phyloP scores from a whole-genome alignment of 2,113 vertebrate species.

The Mustela nigripes region DNA sequence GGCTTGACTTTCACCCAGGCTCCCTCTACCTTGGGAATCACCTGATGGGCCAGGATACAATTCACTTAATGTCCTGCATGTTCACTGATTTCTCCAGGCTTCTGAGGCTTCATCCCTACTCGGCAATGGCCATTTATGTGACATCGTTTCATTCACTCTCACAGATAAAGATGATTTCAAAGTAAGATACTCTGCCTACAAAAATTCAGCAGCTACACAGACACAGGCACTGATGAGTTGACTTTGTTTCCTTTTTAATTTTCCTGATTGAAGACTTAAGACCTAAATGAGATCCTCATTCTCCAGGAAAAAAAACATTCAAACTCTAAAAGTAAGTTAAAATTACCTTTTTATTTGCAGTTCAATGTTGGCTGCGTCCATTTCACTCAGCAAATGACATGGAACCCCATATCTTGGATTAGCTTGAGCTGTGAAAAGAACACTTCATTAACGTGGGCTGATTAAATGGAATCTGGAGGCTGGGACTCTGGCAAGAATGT shows the following conservation, averaged over 20 bases:
- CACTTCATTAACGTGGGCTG: constrained; percentile 49
- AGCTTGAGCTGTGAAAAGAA: constrained; percentile 90
- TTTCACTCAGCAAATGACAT: constrained; percentile 91
- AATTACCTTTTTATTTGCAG: constrained; percentile 92
- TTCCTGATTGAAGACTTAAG: background rate
- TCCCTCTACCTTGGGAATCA: background rate
- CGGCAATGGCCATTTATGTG: background rate
- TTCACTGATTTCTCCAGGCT: background rate
- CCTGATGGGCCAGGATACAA: background rate
- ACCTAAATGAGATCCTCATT: background rate
- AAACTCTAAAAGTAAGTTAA: background rate
- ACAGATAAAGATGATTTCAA: background rate
- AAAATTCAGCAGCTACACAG: background rate
- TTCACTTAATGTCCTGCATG: background rate
- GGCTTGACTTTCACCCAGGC: background rate
- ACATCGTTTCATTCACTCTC: background rate
- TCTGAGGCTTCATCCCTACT: background rate
- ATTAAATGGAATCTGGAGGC: background rate
- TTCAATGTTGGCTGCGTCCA: constrained; percentile 91
- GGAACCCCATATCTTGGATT: constrained; percentile 94
- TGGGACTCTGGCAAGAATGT: background rate
- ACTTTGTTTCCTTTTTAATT: background rate
- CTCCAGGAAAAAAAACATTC: constrained; percentile 37
- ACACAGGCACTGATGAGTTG: background rate
- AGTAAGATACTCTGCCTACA: background rate